Conservation (phyloP, 2,888 invertebrate genomes). For the Stenurella melanura region DNA sequence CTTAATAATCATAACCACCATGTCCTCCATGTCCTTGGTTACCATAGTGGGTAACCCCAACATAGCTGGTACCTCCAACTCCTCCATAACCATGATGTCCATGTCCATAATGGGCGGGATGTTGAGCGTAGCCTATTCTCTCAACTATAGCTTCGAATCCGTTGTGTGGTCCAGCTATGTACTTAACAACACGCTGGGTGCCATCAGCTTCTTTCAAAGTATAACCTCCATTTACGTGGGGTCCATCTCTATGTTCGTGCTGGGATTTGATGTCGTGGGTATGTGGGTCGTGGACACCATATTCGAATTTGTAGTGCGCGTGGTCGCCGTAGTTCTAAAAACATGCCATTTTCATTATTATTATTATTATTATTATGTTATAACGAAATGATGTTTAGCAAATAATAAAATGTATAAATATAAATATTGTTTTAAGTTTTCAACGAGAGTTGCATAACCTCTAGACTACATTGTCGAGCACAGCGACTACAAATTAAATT, state of each 20-base stretch:
- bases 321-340: slow-evolving; percentile 44
- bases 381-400: no score
- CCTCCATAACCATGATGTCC: slow-evolving; percentile 43
- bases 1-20: neutral
- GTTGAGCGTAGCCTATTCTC: slow-evolving; percentile 60
- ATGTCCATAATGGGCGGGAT: slow-evolving; percentile 59
- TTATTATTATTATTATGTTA: no score
- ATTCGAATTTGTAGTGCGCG: slow-evolving; percentile 67
- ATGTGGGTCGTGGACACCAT: slow-evolving; percentile 70
- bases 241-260: slow-evolving; percentile 63
- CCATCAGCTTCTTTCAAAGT: slow-evolving; percentile 69
- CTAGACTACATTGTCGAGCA: no score
- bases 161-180: slow-evolving; percentile 61
- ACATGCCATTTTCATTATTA: no score
- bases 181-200: slow-evolving; percentile 68
- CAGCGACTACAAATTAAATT: no score
- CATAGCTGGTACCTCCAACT: slow-evolving; percentile 45
- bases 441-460: no score
- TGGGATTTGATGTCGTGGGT: slow-evolving; percentile 69
- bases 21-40: slow-evolving; percentile 30
- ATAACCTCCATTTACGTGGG: slow-evolving; percentile 68
- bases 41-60: slow-evolving; percentile 60
- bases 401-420: no score
- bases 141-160: slow-evolving; percentile 64
- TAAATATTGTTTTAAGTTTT: no score